Base-by-base conservation (phyloP, 2,797 vertebrate genomes). In the Tokudaia muenninki region DNA sequence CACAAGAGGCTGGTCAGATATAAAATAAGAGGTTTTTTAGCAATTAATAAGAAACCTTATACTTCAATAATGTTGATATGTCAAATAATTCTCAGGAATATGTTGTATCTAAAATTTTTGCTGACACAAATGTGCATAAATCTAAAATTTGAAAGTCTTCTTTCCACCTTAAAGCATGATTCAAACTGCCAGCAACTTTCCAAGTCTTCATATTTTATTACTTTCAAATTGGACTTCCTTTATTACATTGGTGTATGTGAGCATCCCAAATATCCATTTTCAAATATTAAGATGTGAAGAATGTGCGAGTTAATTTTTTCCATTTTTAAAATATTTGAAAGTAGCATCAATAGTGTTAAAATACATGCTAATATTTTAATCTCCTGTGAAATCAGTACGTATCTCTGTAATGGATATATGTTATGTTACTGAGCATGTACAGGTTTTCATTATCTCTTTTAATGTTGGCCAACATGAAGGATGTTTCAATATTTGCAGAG, bases 361-460 rank as follows among this genome's bases (percentile, higher is more conserved):
- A 82, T 72, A 13, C 19, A 57, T 55, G 2, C 4, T n/a, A 75
- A 63, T 65, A 63, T 90, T 3, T 63, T 78, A 52, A 0, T 96
- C 83, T 80, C 55, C 19, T 57, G 79, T 90, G 41, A 93, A 75
- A 67, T 81, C 70, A 50, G 4, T 47, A 59, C 21, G 19, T 67
- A 63, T 26, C 17, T 57, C 19, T 70, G 81, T 79, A 70, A 65
- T 6, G 52, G 12, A n/a, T 65, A 50, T 5, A 17, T 79, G 37
- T 37, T 63, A 74, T 31, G 87, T 89, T 82, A 37, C 63, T 8
- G 22, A 84, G 6, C 14, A 79, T 50, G 65, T 22, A 67, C 22
- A 75, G 44, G 57, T 94, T 88, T 86, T 94, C 50, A 87, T 86
- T 93, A 26, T 59, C 79, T 83, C 10, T 67, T 91, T 77, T 44